Evolutionary conservation across 23 tunicate genomes (phyloP), one percentile per base, ranked within the genome.

Genomic region (Styela clava): DNA sequence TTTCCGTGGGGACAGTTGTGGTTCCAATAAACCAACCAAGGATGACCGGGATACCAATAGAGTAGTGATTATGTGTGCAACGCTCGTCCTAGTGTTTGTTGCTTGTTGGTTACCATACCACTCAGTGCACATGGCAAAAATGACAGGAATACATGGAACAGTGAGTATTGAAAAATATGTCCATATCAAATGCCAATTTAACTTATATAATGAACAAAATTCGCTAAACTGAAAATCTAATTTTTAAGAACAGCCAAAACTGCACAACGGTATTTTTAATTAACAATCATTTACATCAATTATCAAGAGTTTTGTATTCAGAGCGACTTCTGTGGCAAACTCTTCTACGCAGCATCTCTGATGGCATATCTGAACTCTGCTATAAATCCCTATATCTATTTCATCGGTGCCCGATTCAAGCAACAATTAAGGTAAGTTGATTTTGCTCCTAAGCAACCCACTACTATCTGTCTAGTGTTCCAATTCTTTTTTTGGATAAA

Each of bases 61-160:
- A 31, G 85, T 90, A 24, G 86, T 85, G 19, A 90, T 90, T 12
- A 90, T 90, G 95, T 90, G 95, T 51, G 95, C 89, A 1, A 70
- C 89, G 1, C 74, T 90, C 68, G 95, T 90, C 24, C 3, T 64
- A 26, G 71, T 51, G 25, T 90, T 90, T 69, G 82, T 82, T 23
- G 34, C 81, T 3, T 85, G 88, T 82, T 90, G 95, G 95, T 31
- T 90, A 1, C 89, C 87, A 16, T 90, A 79, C 52, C 95, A 90
- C 64, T 82, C 85, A 2, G 36, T 61, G 5, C 89, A 90, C 56
- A 18, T 90, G 67, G 89, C 86, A 30, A 90, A 85, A 32, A 35
- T 90, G 69, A 84, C 25, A 3, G 88, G 85, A 32, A 71, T 89
- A 33, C 27, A 18, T 20, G 93, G 76, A 62, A 61, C 65, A 2